A percentile compares a stretch with the other conserved stretches of the same genome.
Evolutionary conservation across 2,113 vertebrate genomes (phyloP).

Genomic region (Percopsis transmontana): DNA sequence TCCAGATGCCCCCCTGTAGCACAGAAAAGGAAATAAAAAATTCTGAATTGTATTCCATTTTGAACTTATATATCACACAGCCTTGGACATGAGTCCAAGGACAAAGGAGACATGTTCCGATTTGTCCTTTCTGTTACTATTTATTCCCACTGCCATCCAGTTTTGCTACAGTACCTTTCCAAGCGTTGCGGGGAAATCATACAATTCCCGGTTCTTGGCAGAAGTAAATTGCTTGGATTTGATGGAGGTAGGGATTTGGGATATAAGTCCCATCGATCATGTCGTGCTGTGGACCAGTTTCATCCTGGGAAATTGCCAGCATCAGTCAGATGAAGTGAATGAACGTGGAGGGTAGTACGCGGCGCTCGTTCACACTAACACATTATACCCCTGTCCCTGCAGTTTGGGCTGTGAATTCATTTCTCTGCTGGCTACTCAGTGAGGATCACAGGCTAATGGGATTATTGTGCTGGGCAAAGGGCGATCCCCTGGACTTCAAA

Average conservation of each 20-base stretch:
- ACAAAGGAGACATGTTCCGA: too few relatives aligned
- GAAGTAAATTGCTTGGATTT: conserved; percentile 64
- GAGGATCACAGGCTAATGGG: conserved; percentile 75
- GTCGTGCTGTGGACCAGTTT: conserved; percentile 60
- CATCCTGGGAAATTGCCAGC: conserved; percentile 73
- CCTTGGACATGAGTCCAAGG: too few relatives aligned
- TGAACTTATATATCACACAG: conserved; percentile 31
- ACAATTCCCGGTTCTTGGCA: conserved; percentile 41
- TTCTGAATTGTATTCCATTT: conserved; percentile 17
- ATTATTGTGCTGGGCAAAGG: conserved; percentile 71
- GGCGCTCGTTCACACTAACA: conserved; percentile 60
- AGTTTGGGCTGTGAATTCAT: conserved; percentile 62
- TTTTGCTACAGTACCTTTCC: conserved; percentile 16
- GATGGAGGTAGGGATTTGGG: conserved; percentile 62
- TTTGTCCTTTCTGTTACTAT: too few relatives aligned
- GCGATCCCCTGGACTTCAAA: conserved; percentile 72
- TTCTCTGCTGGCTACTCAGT: conserved; percentile 62
- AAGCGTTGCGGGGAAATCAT: conserved; percentile 24
- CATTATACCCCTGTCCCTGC: conserved; percentile 63
- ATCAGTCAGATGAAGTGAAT: conserved; percentile 70
- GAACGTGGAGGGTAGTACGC: conserved; percentile 48
- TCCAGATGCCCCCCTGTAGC: conserved; percentile 64
- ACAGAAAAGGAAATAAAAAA: conserved; percentile 49
- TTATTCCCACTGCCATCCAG: conserved; percentile 9
- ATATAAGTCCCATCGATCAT: conserved; percentile 75